phyloP scores from a whole-genome alignment of 2,888 invertebrate genomes.

The Platycnemis pennipes region DNA sequence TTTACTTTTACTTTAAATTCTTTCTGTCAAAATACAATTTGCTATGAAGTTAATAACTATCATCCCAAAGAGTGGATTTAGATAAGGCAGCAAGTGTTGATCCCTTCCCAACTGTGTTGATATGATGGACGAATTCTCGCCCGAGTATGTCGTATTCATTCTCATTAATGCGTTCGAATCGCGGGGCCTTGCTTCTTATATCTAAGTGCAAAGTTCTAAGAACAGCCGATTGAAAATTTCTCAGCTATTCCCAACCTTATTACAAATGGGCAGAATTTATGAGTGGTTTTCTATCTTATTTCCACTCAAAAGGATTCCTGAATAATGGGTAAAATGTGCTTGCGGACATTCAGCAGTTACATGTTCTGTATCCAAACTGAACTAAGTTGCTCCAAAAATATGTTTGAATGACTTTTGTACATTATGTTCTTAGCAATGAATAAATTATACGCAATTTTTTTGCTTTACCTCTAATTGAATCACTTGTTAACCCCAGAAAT shows the following conservation, averaged over 20 bases:
- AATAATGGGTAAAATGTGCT: neutral
- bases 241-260: neutral
- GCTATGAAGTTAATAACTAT: neutral
- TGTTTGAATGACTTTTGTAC: constrained; percentile 6
- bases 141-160: too few relatives aligned
- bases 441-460: neutral
- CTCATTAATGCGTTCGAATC: too few relatives aligned
- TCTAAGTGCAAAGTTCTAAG: too few relatives aligned
- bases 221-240: too few relatives aligned
- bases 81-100: neutral
- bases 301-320: neutral
- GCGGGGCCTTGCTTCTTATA: too few relatives aligned
- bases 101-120: neutral
- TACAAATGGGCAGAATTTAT: neutral
- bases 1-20: neutral
- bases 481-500: too few relatives aligned
- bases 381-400: neutral
- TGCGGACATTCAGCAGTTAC: neutral
- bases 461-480: neutral
- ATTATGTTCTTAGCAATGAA: constrained; percentile 10
- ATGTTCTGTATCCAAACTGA: neutral
- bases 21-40: neutral
- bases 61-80: neutral
- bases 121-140: too few relatives aligned
- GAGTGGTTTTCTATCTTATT: neutral